Percentiles rank a stretch among this genome's conserved stretches.
Evolutionary conservation across 2,888 invertebrate species (phyloP).

Genomic region (Oasisia sp.): DNA sequence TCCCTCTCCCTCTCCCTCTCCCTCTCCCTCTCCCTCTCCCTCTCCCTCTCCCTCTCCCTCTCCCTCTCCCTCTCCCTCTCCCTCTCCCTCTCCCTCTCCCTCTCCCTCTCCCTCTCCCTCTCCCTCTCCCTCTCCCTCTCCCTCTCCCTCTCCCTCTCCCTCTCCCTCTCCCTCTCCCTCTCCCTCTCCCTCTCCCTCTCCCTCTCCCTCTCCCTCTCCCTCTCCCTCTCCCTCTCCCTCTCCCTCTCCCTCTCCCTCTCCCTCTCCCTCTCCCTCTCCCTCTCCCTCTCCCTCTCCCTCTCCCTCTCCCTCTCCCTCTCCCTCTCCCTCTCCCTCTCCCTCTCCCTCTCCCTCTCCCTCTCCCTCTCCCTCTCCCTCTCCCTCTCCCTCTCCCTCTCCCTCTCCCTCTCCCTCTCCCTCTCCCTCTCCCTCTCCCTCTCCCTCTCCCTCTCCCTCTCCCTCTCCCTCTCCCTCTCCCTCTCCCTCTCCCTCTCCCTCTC

Average conservation of each 20-base stretch:
- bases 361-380: slow-evolving; percentile 26
- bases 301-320: slow-evolving; percentile 23
- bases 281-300: slow-evolving; percentile 23
- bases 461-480: slow-evolving; percentile 18
- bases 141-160: too few species aligned
- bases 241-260: slow-evolving; percentile 23
- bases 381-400: slow-evolving; percentile 24
- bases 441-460: slow-evolving; percentile 22
- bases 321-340: slow-evolving; percentile 20
- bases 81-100: too few species aligned
- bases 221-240: slow-evolving; percentile 23
- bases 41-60: too few species aligned
- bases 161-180: too few species aligned
- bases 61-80: too few species aligned
- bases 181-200: too few species aligned
- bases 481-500: slow-evolving; percentile 20
- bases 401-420: slow-evolving; percentile 14
- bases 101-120: too few species aligned
- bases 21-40: too few species aligned
- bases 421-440: slow-evolving; percentile 26
- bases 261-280: slow-evolving; percentile 22
- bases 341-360: slow-evolving; percentile 22
- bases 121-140: too few species aligned
- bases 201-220: neutral
- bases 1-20: too few species aligned